Conservation (phyloP, 2,797 vertebrate species). For the Parambassis ranga region DNA sequence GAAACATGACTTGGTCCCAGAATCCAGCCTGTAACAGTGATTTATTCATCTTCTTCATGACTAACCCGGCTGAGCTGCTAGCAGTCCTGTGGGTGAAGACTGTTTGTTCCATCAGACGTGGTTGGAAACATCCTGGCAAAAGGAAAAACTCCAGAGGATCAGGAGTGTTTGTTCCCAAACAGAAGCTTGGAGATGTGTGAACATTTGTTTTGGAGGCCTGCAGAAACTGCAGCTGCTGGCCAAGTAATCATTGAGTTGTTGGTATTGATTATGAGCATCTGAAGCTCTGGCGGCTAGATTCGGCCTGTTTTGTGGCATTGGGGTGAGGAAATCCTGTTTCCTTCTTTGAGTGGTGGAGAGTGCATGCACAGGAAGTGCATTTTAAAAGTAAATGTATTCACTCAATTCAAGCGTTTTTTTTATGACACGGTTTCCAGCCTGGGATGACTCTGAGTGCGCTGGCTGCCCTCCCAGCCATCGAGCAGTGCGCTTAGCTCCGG, state of each 20-base stretch:
- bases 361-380: too few species aligned
- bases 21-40: neutral
- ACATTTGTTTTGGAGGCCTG: conserved; percentile 1
- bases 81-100: neutral
- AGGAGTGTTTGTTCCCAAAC: neutral
- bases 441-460: neutral
- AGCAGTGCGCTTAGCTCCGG: neutral
- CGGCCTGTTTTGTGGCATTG: neutral
- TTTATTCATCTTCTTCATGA: neutral
- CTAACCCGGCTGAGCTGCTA: rapidly evolving
- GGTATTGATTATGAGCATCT: conserved; percentile 50
- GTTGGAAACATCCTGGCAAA: neutral
- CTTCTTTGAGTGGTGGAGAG: neutral
- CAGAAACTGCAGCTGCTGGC: conserved; percentile 17
- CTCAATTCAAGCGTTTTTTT: too few species aligned
- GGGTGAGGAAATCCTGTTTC: conserved; percentile 1
- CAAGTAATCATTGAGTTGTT: conserved; percentile 27
- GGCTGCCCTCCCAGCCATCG: neutral
- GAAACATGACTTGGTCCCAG: too few species aligned
- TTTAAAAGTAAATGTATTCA: too few species aligned
- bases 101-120: neutral
- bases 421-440: rapidly evolving
- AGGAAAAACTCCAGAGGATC: neutral
- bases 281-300: conserved; percentile 24
- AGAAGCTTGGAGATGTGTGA: neutral